Percentiles rank a stretch among this genome's conserved stretches.
Evolutionary conservation across 2,888 invertebrate genomes (phyloP).

Genomic region (Quadroppia sp.): DNA sequence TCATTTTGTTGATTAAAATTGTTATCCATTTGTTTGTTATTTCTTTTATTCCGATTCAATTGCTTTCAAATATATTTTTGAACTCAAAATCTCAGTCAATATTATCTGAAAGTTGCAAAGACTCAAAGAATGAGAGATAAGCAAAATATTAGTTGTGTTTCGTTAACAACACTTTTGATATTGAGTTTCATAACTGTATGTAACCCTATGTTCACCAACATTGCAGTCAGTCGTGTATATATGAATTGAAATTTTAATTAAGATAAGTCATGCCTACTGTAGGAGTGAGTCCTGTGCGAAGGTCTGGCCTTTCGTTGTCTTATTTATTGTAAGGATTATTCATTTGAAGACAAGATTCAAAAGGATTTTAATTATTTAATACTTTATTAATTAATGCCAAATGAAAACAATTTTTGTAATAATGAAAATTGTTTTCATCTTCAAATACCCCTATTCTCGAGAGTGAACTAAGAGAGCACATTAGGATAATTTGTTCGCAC

Average conservation of each 20-base stretch:
- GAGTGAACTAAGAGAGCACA: neutral
- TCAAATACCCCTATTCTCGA: neutral
- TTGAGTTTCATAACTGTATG: neutral
- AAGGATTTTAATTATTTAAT: slow-evolving; percentile 1
- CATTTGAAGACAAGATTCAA: neutral
- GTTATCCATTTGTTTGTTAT: too few relatives aligned
- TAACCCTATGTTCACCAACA: neutral
- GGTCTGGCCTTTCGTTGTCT: neutral
- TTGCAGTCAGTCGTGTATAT: neutral
- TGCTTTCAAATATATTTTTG: too few relatives aligned
- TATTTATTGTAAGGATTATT: neutral
- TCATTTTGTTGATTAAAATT: too few relatives aligned
- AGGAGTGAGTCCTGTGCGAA: neutral
- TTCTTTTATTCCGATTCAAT: too few relatives aligned
- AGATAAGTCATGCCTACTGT: neutral
- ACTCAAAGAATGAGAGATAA: neutral
- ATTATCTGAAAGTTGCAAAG: too few relatives aligned
- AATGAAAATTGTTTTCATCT: slow-evolving; percentile 17
- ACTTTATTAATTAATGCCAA: neutral
- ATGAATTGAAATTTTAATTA: neutral
- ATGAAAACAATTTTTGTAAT: neutral
- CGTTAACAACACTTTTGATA: neutral
- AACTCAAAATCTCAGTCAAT: too few relatives aligned
- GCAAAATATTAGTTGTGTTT: slow-evolving; percentile 5
- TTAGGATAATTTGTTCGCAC: neutral